A percentile compares a stretch with the other conserved stretches of the same genome.
Conservation (phyloP, 2,888 invertebrate species). For the Cheilosia vernalis region DNA sequence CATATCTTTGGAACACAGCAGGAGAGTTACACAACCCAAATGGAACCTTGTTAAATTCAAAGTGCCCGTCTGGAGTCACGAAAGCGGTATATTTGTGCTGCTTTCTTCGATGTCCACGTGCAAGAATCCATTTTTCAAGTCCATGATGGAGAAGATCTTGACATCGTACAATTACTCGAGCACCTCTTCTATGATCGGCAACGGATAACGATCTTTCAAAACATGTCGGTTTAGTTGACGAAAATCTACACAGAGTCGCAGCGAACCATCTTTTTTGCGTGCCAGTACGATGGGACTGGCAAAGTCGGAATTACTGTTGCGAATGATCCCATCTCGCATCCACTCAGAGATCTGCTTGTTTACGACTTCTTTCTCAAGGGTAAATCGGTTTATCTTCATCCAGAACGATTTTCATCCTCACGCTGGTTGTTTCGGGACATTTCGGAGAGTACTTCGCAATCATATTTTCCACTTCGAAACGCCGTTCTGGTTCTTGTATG, state of each 20-base stretch:
- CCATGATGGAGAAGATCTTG: conserved; percentile 76
- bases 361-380: conserved; percentile 38
- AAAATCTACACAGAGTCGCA: conserved; percentile 70
- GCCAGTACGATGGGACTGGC: conserved; percentile 18
- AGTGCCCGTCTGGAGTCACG: conserved; percentile 80
- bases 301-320: conserved; percentile 5
- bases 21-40: conserved; percentile 81
- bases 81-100: conserved; percentile 79
- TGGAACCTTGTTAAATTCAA: conserved; percentile 80
- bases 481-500: conserved; percentile 13
- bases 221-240: conserved; percentile 18
- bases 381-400: conserved; percentile 37
- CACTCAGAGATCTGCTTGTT: conserved; percentile 39
- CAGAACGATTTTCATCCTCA: conserved; percentile 31
- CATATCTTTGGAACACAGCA: conserved; percentile 78
- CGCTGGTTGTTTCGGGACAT: conserved; percentile 25
- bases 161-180: conserved; percentile 75
- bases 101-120: conserved; percentile 33
- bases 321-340: conserved; percentile 20
- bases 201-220: conserved; percentile 32
- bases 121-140: conserved; percentile 53
- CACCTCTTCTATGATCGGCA: conserved; percentile 55
- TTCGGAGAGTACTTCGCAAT: conserved; percentile 78
- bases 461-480: conserved; percentile 13
- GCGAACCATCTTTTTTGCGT: conserved; percentile 16